Base-by-base conservation (phyloP, 2,888 invertebrate species). In the Desoria tigrina region DNA sequence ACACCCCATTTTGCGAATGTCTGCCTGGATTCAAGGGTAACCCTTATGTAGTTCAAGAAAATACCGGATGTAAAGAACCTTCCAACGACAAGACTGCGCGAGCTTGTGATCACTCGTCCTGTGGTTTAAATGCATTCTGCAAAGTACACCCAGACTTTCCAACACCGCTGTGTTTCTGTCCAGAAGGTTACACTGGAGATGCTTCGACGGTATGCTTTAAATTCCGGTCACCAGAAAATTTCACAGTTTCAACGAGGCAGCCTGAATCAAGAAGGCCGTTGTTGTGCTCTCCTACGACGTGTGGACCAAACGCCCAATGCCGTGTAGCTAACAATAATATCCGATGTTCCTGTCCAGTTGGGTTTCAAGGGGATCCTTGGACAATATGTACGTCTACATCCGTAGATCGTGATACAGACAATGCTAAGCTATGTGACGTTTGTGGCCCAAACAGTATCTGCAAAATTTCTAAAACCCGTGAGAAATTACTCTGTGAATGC, bases 201-300 rank as follows among this genome's bases (percentile, higher is more conserved):
- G 78, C 74, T 2, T 61, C 58, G 11, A 68, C 60, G 51, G 45
- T 60, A 11, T 74, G 71, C 55, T 62, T 58, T 37, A 42, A 57
- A 18, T 61, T 51, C 9, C 58, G 68, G 81, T 81, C 79, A 65
- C 74, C 76, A 39, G 59, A 57, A 76, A 77, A 78, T 77, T 81
- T 42, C 79, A 83, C 23, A 85, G 4, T 85, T 79, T 86, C 85
- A 76, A 42, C 86, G 87, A 76, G 7, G 21, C 6, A 4, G 6
- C 45, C 45, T 16, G 9, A 9, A 11, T 39, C 9, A 11, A 16
- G 9, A 11, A 16, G 16, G 16, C 39, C 9, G 9, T 16, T 39
- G 9, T 90, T 90, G 37, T 91, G 91, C 78, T 85, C 86, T 78
- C 90, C 90, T 57, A 88, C 89, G 50, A 90, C 90, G 14, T 92